phyloP scores from a whole-genome alignment of 1,140 invertebrate genomes.

The Scaptomyza montana region DNA sequence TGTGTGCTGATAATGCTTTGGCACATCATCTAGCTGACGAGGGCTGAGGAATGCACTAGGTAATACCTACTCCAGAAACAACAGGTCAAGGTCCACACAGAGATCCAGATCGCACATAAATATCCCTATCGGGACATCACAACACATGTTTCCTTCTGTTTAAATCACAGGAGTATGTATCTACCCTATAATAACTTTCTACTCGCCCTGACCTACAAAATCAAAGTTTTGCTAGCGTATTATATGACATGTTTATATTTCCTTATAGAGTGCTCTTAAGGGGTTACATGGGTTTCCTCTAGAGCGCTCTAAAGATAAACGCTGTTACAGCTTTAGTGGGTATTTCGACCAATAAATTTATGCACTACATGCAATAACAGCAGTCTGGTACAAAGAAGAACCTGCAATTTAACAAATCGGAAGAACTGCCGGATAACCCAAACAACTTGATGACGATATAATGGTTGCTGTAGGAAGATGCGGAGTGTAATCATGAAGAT shows the following conservation, averaged over 20 bases:
- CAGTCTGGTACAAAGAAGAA: constrained; percentile 82
- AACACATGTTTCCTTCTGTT: constrained; percentile 82
- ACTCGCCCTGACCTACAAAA: constrained; percentile 63
- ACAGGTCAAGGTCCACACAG: constrained; percentile 84
- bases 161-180: constrained; percentile 70
- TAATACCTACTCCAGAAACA: constrained; percentile 84
- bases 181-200: constrained; percentile 64
- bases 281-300: no score
- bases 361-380: constrained; percentile 84
- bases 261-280: no score
- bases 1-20: constrained; percentile 86
- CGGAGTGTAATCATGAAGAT: constrained; percentile 87
- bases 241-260: neutral
- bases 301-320: constrained; percentile 75
- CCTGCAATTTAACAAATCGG: constrained; percentile 82
- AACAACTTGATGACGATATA: constrained; percentile 86
- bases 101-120: constrained; percentile 84
- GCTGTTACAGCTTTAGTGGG: constrained; percentile 84
- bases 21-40: constrained; percentile 86
- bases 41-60: constrained; percentile 86
- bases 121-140: constrained; percentile 52
- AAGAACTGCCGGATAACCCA: constrained; percentile 85
- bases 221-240: neutral
- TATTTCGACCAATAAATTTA: constrained; percentile 84
- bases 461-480: constrained; percentile 84